These are phyloP conservation scores for Aleiodes sp. DNA, from an alignment of 1,140 invertebrate genomes.

Conservation along the genomic window DNA sequence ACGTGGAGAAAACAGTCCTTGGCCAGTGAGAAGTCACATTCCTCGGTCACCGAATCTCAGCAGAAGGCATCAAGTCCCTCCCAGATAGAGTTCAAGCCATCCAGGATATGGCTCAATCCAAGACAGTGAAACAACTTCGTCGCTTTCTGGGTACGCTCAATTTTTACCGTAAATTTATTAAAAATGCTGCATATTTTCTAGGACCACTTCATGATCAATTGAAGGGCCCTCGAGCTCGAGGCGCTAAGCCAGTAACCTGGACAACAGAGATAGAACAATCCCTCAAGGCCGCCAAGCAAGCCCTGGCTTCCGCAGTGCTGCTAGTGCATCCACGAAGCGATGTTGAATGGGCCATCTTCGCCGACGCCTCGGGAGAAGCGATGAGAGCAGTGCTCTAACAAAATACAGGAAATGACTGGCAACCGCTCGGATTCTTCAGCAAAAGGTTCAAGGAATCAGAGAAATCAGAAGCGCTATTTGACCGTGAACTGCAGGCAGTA, in stretches of 20 bases:
- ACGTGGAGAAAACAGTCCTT: slow-evolving; percentile 47
- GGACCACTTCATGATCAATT: slow-evolving; percentile 38
- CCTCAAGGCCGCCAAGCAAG: not conserved
- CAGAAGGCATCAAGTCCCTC: slow-evolving; percentile 35
- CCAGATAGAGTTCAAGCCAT: not conserved
- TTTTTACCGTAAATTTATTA: slow-evolving; percentile 42
- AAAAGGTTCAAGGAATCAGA: no score
- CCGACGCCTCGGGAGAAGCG: not conserved
- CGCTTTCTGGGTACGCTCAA: slow-evolving; percentile 47
- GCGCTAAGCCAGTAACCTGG: not conserved
- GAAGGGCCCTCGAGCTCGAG: not conserved
- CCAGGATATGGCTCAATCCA: not conserved
- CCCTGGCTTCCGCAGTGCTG: not conserved
- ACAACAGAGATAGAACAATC: not conserved
- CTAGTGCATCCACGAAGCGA: not conserved
- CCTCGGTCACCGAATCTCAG: slow-evolving; percentile 47
- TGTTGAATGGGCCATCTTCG: not conserved
- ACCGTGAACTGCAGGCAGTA: slow-evolving; percentile 56
- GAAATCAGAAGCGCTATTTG: no score
- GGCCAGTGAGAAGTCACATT: slow-evolving; percentile 42
- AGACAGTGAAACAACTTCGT: slow-evolving; percentile 10
- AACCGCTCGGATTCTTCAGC: slow-evolving; percentile 30
- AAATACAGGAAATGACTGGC: not conserved
- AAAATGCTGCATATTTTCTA: slow-evolving; percentile 33
- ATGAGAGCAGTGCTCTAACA: slow-evolving; percentile 22